Evolutionary conservation across 1,140 invertebrate genomes (phyloP), one percentile per base, ranked within the genome.

Genomic region (Xylocopa sonorina): DNA sequence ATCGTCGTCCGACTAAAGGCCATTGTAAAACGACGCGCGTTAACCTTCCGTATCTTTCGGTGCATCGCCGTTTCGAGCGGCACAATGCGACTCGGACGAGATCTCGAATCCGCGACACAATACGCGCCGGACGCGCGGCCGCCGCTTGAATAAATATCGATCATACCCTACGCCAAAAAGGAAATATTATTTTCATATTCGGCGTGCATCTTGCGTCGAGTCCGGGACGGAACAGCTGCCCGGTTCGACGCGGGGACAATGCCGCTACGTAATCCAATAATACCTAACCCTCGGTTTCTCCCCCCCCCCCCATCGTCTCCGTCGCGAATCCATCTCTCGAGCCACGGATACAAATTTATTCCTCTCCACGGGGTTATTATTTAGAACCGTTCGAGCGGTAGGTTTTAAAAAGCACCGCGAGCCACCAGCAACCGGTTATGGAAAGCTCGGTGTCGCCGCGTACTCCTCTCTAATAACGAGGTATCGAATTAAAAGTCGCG

Each of bases 111-210:
- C 57, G 77, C 64, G 77, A 71, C 68, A 50, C 78, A 57, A 68
- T 84, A 53, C 66, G 5, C 24, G 34, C 14, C 57, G 74, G 58
- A 58, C 78, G 67, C 69, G 77, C 79, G 75, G 48, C 76, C 72
- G 82, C 75, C 82, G 84, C 84, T 89, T 84, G 88, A 89, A 89
- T 87, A 88, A 89, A 90, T 88, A 90, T 90, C 88, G 86, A 90
- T 90, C 89, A 90, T 89, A 83, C 71, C 77, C n/a, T 51, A 24
- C 68, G 85, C 41, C 83, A 82, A 66, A n/a, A 85, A 78, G 86
- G 79, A 90, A 90, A 89, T 90, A 90, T 90, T 90, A 90, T 89
- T 90, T 90, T 90, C 88, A 89, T 89, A 90, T 90, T 88, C 86
- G 80, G 34, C 71, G 68, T 53, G 72, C 81, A 69, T 53, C 76